A percentile compares a stretch with the other conserved stretches of the same genome.
Conservation (phyloP, 2,888 invertebrate species). For the Sphinx pinastri region DNA sequence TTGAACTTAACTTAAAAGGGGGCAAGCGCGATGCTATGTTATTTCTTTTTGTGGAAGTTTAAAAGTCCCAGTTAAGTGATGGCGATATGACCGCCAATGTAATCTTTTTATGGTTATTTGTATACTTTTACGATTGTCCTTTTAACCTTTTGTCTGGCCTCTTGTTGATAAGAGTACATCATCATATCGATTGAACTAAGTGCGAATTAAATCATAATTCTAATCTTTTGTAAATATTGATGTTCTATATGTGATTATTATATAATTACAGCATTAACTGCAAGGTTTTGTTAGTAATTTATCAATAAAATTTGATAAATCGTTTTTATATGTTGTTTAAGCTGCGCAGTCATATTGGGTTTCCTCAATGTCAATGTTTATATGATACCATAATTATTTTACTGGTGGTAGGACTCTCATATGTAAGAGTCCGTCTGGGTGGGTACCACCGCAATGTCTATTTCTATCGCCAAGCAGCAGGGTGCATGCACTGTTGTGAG, state of each 20-base stretch:
- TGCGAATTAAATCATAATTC: neutral
- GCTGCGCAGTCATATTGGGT: no score
- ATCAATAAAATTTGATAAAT: no score
- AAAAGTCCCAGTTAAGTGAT: conserved; percentile 8
- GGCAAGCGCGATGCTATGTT: neutral
- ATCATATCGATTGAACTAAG: conserved; percentile 9
- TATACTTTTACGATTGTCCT: conserved; percentile 40
- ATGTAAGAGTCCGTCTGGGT: no score
- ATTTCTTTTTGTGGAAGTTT: neutral
- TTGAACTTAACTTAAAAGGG: neutral
- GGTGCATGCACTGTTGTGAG: no score
- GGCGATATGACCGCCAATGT: conserved; percentile 33
- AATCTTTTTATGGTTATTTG: conserved; percentile 39
- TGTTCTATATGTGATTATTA: neutral
- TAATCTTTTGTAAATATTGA: neutral
- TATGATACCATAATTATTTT: no score
- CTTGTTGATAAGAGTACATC: conserved; percentile 28
- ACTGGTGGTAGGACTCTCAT: no score
- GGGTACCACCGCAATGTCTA: no score
- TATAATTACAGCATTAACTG: neutral
- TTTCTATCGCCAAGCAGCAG: no score
- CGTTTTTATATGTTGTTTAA: no score
- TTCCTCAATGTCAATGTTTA: no score
- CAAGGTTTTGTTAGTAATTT: no score
- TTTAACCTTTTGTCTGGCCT: conserved; percentile 40